These are phyloP conservation scores for Homarus gammarus DNA, from an alignment of 2,888 invertebrate species.

Conservation along the genomic window DNA sequence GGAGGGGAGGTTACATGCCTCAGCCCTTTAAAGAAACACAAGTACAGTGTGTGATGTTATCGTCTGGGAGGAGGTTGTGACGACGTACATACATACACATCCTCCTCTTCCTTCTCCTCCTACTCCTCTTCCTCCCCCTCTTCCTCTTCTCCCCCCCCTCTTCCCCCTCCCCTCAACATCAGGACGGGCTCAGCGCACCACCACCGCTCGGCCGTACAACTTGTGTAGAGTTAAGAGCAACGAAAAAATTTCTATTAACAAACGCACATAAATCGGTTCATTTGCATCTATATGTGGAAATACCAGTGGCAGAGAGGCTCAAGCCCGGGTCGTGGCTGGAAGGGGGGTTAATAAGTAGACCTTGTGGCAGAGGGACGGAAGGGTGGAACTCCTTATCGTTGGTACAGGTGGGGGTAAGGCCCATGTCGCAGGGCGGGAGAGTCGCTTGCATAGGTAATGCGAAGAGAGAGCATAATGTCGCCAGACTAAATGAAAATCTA, in stretches of 20 bases:
- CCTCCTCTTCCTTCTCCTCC: neutral
- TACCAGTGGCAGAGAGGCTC: constrained; percentile 57
- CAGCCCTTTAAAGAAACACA: too few relatives aligned
- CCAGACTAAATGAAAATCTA: constrained; percentile 64
- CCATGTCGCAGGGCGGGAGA: constrained; percentile 28
- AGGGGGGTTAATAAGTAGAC: constrained; percentile 10
- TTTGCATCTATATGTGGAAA: constrained; percentile 67
- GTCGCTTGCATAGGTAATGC: constrained; percentile 64
- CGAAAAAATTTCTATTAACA: constrained; percentile 66
- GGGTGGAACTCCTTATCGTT: constrained; percentile 19
- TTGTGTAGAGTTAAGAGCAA: constrained; percentile 59
- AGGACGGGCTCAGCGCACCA: neutral
- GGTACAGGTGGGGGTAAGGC: neutral
- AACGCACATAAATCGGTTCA: constrained; percentile 69
- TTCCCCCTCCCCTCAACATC: constrained; percentile 21
- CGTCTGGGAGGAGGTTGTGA: neutral
- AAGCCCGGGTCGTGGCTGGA: constrained; percentile 36
- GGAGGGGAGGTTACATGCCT: too few relatives aligned
- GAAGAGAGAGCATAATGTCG: constrained; percentile 65
- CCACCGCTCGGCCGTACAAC: constrained; percentile 30
- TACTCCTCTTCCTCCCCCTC: neutral
- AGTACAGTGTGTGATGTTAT: neutral
- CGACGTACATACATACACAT: neutral
- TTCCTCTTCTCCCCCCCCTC: constrained; percentile 21
- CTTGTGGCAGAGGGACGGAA: constrained; percentile 16